These are phyloP conservation scores for Enteromius unitaeniatus DNA, from an alignment of 2,797 vertebrate genomes.

Conservation along the genomic window DNA sequence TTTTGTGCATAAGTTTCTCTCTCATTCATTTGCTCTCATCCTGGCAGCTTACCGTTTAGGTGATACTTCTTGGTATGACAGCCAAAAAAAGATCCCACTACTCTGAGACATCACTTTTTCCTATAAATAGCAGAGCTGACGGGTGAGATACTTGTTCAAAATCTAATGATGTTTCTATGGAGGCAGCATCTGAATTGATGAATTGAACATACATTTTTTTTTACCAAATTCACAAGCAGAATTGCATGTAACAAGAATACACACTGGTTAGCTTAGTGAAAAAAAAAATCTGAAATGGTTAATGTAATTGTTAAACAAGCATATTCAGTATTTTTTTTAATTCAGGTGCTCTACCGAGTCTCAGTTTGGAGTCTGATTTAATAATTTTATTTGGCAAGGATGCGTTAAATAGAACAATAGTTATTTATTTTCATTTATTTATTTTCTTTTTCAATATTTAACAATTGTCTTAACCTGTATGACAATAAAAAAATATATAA, in stretches of 20 bases:
- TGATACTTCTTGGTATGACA: conserved; percentile 32
- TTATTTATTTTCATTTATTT: no score
- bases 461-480: no score
- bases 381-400: background rate
- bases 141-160: conserved; percentile 3
- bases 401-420: background rate
- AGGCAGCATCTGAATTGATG: background rate
- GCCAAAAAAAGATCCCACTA: conserved; percentile 43
- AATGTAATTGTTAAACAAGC: background rate
- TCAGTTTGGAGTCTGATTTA: background rate
- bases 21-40: conserved; percentile 12
- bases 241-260: background rate
- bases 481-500: no score
- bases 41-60: background rate
- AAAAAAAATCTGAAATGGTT: no score
- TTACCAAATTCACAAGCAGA: background rate
- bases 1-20: background rate
- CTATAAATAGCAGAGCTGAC: conserved; percentile 57
- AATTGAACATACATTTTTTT: background rate
- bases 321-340: background rate
- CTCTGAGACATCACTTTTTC: conserved; percentile 55
- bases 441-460: no score
- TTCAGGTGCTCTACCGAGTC: background rate
- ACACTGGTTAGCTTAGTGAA: background rate
- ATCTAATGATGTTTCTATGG: no score